Evolutionary conservation across 2,113 vertebrate genomes (phyloP).

Genomic region (Pteronura brasiliensis): DNA sequence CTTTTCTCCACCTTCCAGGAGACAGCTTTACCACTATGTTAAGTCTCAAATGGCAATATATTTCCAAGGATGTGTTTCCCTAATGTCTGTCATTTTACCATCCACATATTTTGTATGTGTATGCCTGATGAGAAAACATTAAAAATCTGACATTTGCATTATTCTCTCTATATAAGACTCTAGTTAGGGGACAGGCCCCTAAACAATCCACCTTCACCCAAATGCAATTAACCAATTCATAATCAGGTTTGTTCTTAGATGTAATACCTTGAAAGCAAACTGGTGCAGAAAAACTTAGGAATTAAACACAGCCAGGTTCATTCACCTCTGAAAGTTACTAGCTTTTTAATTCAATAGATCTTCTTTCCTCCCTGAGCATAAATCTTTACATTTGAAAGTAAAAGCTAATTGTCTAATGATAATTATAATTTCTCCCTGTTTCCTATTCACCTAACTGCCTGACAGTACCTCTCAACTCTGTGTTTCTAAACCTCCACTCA

Average conservation of each 20-base stretch:
- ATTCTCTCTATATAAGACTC: background rate
- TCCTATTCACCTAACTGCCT: background rate
- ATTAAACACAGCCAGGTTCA: background rate
- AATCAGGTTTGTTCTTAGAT: background rate
- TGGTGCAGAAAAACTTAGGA: background rate
- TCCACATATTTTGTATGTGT: background rate
- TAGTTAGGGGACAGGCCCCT: background rate
- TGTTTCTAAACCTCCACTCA: background rate
- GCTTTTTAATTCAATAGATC: background rate
- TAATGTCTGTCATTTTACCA: background rate
- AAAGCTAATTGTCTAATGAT: background rate
- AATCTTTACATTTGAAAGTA: conserved; percentile 1
- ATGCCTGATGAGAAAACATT: background rate
- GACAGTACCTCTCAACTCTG: background rate
- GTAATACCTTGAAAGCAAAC: background rate
- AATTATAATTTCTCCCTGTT: background rate
- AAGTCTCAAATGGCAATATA: background rate
- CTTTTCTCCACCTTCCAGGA: background rate
- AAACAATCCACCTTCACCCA: background rate
- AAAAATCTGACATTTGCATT: background rate
- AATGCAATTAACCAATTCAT: background rate
- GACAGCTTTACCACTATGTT: background rate
- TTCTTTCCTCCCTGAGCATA: background rate
- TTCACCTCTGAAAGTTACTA: background rate
- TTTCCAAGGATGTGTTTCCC: background rate